phyloP scores from a whole-genome alignment of 1,140 invertebrate species.

The Halictus rubicundus region DNA sequence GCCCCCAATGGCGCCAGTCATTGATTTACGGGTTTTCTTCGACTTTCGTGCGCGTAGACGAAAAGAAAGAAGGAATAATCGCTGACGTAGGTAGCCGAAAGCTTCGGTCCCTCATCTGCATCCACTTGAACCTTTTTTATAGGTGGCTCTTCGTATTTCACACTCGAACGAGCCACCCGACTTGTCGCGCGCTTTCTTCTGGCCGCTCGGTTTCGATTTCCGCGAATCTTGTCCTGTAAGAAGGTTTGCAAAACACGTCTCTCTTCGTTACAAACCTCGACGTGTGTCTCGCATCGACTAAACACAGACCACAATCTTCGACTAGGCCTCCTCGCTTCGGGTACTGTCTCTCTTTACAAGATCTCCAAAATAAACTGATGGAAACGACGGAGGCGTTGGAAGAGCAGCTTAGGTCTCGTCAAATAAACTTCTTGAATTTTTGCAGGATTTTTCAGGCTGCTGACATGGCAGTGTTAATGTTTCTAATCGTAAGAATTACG shows the following conservation, averaged over 20 bases:
- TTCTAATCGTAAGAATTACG: too few species aligned
- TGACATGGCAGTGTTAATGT: too few species aligned
- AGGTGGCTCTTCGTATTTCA: constrained; percentile 58
- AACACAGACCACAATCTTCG: too few species aligned
- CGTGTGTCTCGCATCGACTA: too few species aligned
- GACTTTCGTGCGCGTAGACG: not conserved
- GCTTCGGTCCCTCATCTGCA: constrained; percentile 60
- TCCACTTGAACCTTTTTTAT: constrained; percentile 65
- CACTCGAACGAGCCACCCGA: constrained; percentile 38
- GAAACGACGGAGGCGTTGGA: too few species aligned
- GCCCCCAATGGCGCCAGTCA: too few species aligned
- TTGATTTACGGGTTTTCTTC: constrained; percentile 57
- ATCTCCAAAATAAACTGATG: too few species aligned
- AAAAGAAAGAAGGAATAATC: constrained; percentile 41
- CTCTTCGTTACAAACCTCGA: not conserved
- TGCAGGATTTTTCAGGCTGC: too few species aligned
- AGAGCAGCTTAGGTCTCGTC: too few species aligned
- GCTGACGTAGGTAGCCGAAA: constrained; percentile 55
- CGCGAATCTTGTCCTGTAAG: not conserved
- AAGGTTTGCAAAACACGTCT: not conserved
- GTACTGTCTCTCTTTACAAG: too few species aligned
- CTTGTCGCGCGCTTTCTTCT: constrained; percentile 22
- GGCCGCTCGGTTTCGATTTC: not conserved
- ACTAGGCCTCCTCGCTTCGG: too few species aligned
- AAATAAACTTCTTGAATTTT: too few species aligned